Base-by-base conservation (phyloP, 2,888 invertebrate genomes). In the Cheilosia scutellata region DNA sequence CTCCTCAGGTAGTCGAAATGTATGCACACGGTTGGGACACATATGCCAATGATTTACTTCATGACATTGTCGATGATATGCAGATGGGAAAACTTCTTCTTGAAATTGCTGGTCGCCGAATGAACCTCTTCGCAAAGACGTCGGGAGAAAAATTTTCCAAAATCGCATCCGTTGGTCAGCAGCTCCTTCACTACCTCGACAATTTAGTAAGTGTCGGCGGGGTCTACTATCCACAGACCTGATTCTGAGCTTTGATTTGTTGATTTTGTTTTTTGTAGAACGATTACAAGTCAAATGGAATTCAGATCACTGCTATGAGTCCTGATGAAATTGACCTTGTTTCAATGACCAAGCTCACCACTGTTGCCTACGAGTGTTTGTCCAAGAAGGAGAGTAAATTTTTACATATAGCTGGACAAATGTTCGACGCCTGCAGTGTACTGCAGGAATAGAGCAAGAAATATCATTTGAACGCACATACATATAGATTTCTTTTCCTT, bases 61-160 rank as follows among this genome's bases (percentile, higher is more conserved):
- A 94, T 13, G 93, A 95, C 25, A 94, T 97, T 5, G 94, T 94
- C 74, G 95, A 96, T 83, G 94, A 95, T n/a, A 95, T 95, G 88
- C 92, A 94, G 53, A 91, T 98, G 76, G 95, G 97, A 9, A 93
- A 94, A 0, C 94, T 96, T 87, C 93, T 98, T 78, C 92, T 98
- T 31, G 94, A 95, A 31, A 95, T 98, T 71, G 96, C 96, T n/a
- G 97, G 96, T 5, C 95, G 96, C 90, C 94, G 98, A 87, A 92
- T 98, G 82, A 95, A 95, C 91, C 94, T 95, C 57, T 95, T 94
- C 88, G 93, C 95, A 88, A 94, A 93, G 88, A 94, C 93, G 88
- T 94, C 94, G 80, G 94, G 92, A 87, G 92, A 93, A 90, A 93
- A 94, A 88, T 94, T 94, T 88, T 95, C 93, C 91, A 95, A 95